Percentiles rank a stretch among this genome's conserved stretches.
phyloP scores from a whole-genome alignment of 2,113 vertebrate species.

The Tetrao urogallus region DNA sequence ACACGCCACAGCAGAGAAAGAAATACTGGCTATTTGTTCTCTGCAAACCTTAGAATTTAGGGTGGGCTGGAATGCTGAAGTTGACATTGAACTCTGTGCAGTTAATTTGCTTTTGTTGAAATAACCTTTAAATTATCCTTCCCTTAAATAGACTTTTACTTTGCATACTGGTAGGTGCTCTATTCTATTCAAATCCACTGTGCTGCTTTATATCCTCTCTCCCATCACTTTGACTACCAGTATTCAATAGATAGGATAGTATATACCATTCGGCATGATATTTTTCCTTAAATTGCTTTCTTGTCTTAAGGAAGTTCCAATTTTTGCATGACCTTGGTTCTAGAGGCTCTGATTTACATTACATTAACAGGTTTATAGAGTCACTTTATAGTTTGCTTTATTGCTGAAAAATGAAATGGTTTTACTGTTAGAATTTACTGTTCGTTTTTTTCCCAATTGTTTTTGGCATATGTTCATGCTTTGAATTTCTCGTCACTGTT shows the following conservation, averaged over 20 bases:
- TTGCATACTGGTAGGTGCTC: background rate
- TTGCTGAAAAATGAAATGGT: conserved; percentile 38
- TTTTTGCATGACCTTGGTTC: conserved; percentile 49
- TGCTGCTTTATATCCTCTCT: background rate
- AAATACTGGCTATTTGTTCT: conserved; percentile 11
- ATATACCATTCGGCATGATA: background rate
- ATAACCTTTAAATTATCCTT: conserved; percentile 55
- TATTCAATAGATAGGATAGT: background rate
- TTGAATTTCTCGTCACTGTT: conserved; percentile 62
- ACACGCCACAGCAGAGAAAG: background rate
- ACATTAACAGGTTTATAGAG: conserved; percentile 51
- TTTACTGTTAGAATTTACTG: conserved; percentile 65
- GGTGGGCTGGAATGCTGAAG: conserved; percentile 16
- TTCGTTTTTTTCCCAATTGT: conserved; percentile 50
- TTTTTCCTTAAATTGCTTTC: conserved; percentile 8
- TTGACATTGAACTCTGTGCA: conserved; percentile 31
- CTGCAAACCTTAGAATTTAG: conserved; percentile 43
- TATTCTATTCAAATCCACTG: background rate
- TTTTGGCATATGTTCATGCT: conserved; percentile 68
- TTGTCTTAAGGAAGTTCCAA: conserved; percentile 1
- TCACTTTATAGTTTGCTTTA: conserved; percentile 28
- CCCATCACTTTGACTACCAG: background rate
- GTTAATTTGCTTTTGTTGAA: conserved; percentile 47
- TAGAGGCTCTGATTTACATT: conserved; percentile 43
- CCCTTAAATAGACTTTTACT: conserved; percentile 17